Evolutionary conservation across 1,140 invertebrate genomes (phyloP), one percentile per base, ranked within the genome.

Genomic region (Drosophila kepulauana): DNA sequence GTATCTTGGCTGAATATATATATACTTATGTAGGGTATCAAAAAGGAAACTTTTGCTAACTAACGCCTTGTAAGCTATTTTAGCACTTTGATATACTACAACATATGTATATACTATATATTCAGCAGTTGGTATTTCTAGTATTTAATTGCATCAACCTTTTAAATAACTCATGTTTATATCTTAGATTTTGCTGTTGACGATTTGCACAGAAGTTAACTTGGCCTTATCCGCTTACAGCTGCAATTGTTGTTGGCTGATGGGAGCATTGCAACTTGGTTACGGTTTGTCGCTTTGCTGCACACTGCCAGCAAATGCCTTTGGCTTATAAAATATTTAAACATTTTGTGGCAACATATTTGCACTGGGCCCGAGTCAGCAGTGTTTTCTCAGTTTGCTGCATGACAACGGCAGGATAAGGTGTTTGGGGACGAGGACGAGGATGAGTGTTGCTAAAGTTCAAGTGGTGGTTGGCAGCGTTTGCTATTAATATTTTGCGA

Each of bases 301-400:
- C 68, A 75, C 68, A 65, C 54, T 20, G 35, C 13, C 54, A 20
- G 54, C 54, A 82, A 88, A 74, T 88, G 82, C 77, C 85, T 78
- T 87, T 87, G 80, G 84, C 80, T 89, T 88, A 89, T 88, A 84
- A 88, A 88, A 88, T 88, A 88, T 88, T 88, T 89, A 88, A 88
- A 88, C 74, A 86, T 84, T 85, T 82, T 87, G 82, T 73, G 82
- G 80, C 84, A 82, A 80, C 84, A 88, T 87, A 88, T 87, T 87
- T 88, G 84, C 85, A 80, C 75, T 81, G 81, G 58, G 73, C 35
- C 65, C 43, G 15, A 45, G 51, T 58, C 51, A 46, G 15, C 38
- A 46, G 20, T 46, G 52, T 41, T 46, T 33, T 43, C 56, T 68
- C 48, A 63, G 63, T 52, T 33, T 20, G n/a, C 30, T 8, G 43